These are phyloP conservation scores for Paracyclopina nana DNA, from an alignment of 1,140 invertebrate species.

Conservation along the genomic window DNA sequence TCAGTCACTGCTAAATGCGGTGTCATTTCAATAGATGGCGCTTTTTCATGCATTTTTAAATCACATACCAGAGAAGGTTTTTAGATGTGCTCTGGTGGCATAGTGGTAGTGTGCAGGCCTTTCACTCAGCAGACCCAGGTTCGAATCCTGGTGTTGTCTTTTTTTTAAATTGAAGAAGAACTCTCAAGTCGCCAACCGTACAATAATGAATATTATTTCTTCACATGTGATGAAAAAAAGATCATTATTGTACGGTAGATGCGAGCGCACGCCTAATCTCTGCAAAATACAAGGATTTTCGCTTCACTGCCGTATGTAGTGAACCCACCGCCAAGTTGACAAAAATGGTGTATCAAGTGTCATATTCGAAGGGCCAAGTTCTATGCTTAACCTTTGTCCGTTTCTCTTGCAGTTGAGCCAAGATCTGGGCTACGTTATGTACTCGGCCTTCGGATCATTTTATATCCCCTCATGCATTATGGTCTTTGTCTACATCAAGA, in stretches of 20 bases:
- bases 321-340: background rate
- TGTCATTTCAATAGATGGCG: too few species aligned
- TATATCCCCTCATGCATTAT: slow-evolving; percentile 96
- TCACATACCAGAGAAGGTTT: too few species aligned
- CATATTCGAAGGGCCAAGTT: background rate
- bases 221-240: too few species aligned
- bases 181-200: too few species aligned
- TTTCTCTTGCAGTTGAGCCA: slow-evolving; percentile 58
- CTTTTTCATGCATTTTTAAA: too few species aligned
- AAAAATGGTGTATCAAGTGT: background rate
- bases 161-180: too few species aligned
- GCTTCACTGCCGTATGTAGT: background rate
- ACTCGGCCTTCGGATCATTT: slow-evolving; percentile 92
- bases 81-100: too few species aligned
- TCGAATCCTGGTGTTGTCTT: too few species aligned
- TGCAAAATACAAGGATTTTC: background rate
- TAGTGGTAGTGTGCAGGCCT: too few species aligned
- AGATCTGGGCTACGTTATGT: slow-evolving; percentile 90
- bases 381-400: background rate
- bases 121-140: too few species aligned
- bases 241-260: background rate
- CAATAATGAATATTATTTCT: too few species aligned
- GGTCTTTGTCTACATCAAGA: slow-evolving; percentile 96
- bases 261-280: background rate
- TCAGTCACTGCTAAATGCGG: too few species aligned